A percentile compares a stretch with the other conserved stretches of the same genome.
Conservation (phyloP, 2,888 invertebrate species). For the Torymus aiolomorphi region DNA sequence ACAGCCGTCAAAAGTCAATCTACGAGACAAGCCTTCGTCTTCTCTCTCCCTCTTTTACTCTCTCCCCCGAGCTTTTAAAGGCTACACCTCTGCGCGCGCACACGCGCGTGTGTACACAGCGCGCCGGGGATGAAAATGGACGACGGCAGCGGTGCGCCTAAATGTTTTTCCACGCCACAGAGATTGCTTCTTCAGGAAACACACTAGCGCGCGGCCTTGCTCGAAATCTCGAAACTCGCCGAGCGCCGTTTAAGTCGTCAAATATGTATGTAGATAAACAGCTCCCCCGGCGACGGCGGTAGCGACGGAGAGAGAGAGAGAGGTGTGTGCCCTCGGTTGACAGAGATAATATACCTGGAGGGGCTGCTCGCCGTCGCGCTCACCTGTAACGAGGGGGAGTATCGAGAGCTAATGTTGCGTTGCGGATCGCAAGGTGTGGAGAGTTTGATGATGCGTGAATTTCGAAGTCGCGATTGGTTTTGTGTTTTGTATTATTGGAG, state of each 20-base stretch:
- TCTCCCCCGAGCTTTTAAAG: too few species aligned
- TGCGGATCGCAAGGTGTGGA: too few species aligned
- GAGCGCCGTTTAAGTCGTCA: constrained; percentile 59
- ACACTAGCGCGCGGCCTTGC: constrained; percentile 52
- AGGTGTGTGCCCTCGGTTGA: constrained; percentile 59
- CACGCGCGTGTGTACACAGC: too few species aligned
- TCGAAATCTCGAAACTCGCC: constrained; percentile 45
- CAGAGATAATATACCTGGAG: constrained; percentile 65
- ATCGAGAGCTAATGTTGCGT: background rate
- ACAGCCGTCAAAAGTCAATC: too few species aligned
- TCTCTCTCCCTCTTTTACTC: too few species aligned
- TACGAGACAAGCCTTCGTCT: too few species aligned
- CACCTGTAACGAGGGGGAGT: constrained; percentile 21
- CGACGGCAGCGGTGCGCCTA: constrained; percentile 50
- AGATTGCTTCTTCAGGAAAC: constrained; percentile 68
- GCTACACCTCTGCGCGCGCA: too few species aligned
- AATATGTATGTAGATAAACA: constrained; percentile 68
- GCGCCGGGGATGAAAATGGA: constrained; percentile 24
- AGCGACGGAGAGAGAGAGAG: too few species aligned
- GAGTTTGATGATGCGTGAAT: too few species aligned
- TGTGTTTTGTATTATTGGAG: too few species aligned
- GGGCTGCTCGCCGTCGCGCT: background rate
- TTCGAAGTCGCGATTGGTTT: too few species aligned
- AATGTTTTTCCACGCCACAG: constrained; percentile 67
- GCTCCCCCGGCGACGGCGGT: constrained; percentile 28